A percentile compares a stretch with the other conserved stretches of the same genome.
phyloP scores from a whole-genome alignment of 2,888 invertebrate species.

The Eupelmus urozonus region DNA sequence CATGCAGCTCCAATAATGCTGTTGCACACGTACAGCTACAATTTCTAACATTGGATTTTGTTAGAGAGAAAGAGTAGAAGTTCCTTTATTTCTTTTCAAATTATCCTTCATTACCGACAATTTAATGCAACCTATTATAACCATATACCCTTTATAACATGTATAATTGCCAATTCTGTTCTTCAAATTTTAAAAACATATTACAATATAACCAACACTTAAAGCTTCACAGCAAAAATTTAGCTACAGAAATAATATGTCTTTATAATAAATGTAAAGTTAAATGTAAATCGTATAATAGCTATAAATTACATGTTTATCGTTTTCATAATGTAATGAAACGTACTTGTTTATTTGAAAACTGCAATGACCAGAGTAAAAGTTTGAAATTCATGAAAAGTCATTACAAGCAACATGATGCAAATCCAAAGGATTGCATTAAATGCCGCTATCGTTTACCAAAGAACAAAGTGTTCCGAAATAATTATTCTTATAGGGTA shows the following conservation, averaged over 20 bases:
- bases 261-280: slow-evolving; percentile 2
- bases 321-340: background rate
- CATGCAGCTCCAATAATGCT: no score
- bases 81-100: no score
- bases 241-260: slow-evolving; percentile 7
- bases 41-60: no score
- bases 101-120: no score
- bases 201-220: background rate
- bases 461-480: background rate
- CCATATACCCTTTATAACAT: no score
- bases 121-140: no score
- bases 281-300: slow-evolving; percentile 8
- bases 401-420: background rate
- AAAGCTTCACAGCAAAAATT: background rate
- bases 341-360: background rate
- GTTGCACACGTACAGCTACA: no score
- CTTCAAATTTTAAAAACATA: background rate
- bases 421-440: background rate
- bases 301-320: slow-evolving; percentile 5
- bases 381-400: background rate
- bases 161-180: slow-evolving; percentile 2
- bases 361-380: background rate
- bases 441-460: background rate
- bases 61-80: no score
- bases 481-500: slow-evolving; percentile 3